A percentile compares a stretch with the other conserved stretches of the same genome.
Evolutionary conservation across 2,888 invertebrate species (phyloP).

Genomic region (Bimastos eiseni): DNA sequence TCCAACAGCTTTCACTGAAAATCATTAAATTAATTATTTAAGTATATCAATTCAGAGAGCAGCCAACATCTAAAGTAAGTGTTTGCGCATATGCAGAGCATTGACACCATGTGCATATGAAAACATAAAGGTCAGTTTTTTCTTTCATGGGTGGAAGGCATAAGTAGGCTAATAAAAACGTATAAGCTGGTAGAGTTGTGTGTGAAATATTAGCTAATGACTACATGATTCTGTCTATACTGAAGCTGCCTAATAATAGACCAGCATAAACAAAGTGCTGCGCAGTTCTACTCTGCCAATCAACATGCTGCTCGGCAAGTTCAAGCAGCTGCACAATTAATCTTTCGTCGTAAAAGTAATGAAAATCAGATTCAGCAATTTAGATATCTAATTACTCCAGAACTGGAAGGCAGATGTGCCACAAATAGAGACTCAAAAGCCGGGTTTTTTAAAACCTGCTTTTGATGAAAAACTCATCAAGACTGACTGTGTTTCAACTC

Average conservation of each 20-base stretch:
- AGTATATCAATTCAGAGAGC: background rate
- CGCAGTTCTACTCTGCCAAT: background rate
- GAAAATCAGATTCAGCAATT: background rate
- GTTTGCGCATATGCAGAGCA: background rate
- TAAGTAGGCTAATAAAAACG: background rate
- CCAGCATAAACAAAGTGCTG: background rate
- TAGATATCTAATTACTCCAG: background rate
- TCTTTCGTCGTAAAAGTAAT: background rate
- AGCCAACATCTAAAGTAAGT: background rate
- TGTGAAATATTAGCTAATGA: background rate
- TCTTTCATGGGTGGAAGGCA: background rate
- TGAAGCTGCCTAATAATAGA: background rate
- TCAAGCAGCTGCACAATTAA: background rate
- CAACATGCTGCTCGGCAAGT: background rate
- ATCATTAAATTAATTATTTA: background rate
- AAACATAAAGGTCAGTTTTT: background rate
- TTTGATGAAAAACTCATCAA: conserved; percentile 13
- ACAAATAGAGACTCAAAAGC: background rate
- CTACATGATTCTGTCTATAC: conserved; percentile 13
- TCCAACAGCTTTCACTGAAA: background rate
- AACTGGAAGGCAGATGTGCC: background rate
- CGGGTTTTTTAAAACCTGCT: background rate
- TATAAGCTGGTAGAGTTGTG: too few relatives aligned
- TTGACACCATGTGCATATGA: background rate
- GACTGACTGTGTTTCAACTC: background rate